phyloP scores from a whole-genome alignment of 2,888 invertebrate species.

The Digitonthophagus gazella region DNA sequence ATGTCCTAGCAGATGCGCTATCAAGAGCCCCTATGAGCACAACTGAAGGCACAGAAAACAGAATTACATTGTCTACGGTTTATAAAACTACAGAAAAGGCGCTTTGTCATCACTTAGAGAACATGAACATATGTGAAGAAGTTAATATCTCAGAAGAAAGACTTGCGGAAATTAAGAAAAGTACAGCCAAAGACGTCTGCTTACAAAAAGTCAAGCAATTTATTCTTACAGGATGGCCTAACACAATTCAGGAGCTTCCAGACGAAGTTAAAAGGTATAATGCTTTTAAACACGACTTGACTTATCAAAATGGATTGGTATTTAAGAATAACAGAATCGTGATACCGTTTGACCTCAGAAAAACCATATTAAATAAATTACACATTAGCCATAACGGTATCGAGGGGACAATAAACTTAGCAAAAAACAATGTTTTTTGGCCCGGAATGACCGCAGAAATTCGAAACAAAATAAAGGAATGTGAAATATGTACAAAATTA shows the following conservation, averaged over 20 bases:
- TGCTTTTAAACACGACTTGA: neutral
- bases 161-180: neutral
- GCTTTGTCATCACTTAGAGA: neutral
- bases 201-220: neutral
- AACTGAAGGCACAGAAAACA: neutral
- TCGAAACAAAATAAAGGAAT: conserved; percentile 19
- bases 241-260: neutral
- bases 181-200: neutral
- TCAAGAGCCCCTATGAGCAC: neutral
- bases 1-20: neutral
- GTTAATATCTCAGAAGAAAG: neutral
- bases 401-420: conserved; percentile 18
- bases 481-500: conserved; percentile 9
- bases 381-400: conserved; percentile 9
- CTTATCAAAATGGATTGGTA: neutral
- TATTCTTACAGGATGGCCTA: neutral
- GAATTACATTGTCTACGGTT: conserved; percentile 1
- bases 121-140: neutral
- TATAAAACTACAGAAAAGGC: neutral
- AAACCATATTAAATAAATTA: neutral
- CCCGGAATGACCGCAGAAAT: conserved; percentile 21
- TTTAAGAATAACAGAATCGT: neutral
- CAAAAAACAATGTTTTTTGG: conserved; percentile 20
- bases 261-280: neutral
- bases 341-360: neutral